Evolutionary conservation across 1,140 invertebrate species (phyloP).

Genomic region (Psix sp.): DNA sequence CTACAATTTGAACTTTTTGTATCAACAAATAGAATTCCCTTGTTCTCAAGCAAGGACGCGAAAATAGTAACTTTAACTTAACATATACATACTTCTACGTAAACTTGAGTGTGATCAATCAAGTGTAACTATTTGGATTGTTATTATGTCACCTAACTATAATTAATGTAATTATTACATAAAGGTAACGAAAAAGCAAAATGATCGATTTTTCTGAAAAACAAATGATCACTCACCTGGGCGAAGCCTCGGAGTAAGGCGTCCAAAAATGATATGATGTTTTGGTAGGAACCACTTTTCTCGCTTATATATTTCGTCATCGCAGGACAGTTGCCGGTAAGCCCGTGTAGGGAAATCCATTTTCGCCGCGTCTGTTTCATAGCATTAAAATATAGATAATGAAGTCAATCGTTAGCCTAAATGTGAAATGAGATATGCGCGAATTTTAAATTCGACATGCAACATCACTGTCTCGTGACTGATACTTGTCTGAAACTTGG

Average conservation of each 20-base stretch:
- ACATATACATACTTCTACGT: constrained; percentile 8
- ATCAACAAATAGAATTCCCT: too few species aligned
- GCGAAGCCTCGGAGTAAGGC: constrained; percentile 71
- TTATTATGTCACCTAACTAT: constrained; percentile 22
- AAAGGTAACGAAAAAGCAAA: constrained; percentile 5
- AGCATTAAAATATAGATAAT: not conserved
- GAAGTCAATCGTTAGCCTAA: too few species aligned
- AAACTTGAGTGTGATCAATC: constrained; percentile 9
- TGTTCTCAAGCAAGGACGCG: constrained; percentile 20
- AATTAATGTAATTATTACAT: constrained; percentile 6
- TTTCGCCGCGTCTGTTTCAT: constrained; percentile 39
- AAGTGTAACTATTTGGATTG: constrained; percentile 22
- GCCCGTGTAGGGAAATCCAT: constrained; percentile 59
- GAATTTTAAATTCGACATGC: too few species aligned
- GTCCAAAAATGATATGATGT: constrained; percentile 66
- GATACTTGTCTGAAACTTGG: too few species aligned
- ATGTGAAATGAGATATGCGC: too few species aligned
- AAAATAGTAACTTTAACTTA: constrained; percentile 18
- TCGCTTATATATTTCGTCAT: constrained; percentile 65
- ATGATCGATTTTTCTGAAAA: not conserved
- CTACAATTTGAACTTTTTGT: not conserved
- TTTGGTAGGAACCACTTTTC: constrained; percentile 62
- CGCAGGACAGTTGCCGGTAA: constrained; percentile 70
- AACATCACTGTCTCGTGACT: too few species aligned
- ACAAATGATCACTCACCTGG: constrained; percentile 65